These are phyloP conservation scores for Allacma fusca DNA, from an alignment of 2,888 invertebrate species.

Conservation along the genomic window DNA sequence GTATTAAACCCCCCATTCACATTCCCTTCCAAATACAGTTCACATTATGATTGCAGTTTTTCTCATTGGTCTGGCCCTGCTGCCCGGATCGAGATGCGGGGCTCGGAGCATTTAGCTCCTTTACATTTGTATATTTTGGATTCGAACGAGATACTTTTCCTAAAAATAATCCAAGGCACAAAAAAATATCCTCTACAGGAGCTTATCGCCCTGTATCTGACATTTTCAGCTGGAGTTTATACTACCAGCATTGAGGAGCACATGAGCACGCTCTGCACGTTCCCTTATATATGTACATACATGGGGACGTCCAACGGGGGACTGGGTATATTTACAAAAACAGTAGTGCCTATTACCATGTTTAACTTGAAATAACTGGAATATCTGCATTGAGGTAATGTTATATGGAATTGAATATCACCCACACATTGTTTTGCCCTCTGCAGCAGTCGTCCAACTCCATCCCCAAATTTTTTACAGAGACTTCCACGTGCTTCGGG, in stretches of 20 bases:
- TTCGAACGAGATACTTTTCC: neutral
- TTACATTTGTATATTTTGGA: neutral
- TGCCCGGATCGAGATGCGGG: neutral
- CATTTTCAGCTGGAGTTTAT: neutral
- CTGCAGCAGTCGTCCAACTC: neutral
- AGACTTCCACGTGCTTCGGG: neutral
- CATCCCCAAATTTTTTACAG: neutral
- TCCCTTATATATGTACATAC: no score
- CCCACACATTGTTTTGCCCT: constrained; percentile 2
- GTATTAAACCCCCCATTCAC: constrained; percentile 22
- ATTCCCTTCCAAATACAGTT: constrained; percentile 7
- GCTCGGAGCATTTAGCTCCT: neutral
- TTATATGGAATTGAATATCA: neutral
- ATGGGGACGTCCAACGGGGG: no score
- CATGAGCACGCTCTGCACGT: no score
- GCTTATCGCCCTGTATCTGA: constrained; percentile 3
- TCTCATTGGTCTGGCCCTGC: neutral
- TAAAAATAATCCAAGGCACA: neutral
- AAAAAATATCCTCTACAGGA: neutral
- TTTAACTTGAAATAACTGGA: neutral
- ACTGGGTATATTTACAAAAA: neutral
- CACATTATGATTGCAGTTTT: neutral
- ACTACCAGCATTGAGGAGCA: no score
- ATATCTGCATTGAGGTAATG: no score
- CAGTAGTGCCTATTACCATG: neutral